Evolutionary conservation across 92 coral and sea anemone species (phyloP).

Genomic region (Umimayanthus chanpuru): DNA sequence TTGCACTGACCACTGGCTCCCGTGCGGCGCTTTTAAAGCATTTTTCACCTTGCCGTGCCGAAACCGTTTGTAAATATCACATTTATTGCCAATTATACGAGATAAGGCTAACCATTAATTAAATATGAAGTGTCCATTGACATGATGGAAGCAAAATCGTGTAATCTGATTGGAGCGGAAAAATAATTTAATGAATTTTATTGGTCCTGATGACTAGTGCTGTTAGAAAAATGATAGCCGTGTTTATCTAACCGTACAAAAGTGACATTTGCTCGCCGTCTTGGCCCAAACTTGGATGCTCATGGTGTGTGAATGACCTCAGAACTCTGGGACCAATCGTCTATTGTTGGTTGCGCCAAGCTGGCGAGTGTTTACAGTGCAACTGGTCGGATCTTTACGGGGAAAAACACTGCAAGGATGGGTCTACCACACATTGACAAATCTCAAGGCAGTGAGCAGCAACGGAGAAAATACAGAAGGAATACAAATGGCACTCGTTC

Average conservation of each 20-base stretch:
- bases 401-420: constrained; percentile 53
- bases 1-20: constrained; percentile 50
- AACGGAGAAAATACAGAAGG: constrained; percentile 80
- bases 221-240: constrained; percentile 82
- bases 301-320: constrained; percentile 44
- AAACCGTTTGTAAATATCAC: constrained; percentile 95
- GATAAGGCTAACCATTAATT: constrained; percentile 92
- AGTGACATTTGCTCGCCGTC: constrained; percentile 70
- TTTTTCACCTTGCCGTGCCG: constrained; percentile 96
- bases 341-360: background rate
- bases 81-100: constrained; percentile 96
- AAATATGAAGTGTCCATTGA: constrained; percentile 96
- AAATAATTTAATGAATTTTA: constrained; percentile 77
- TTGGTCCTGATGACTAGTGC: constrained; percentile 76
- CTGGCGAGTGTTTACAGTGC: constrained; percentile 20
- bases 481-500: constrained; percentile 62
- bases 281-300: constrained; percentile 53
- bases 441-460: constrained; percentile 62
- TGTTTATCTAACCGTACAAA: constrained; percentile 91
- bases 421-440: constrained; percentile 85
- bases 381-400: background rate
- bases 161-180: constrained; percentile 87
- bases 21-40: constrained; percentile 85
- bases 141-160: constrained; percentile 45
- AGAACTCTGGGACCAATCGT: constrained; percentile 21